phyloP scores from a whole-genome alignment of 2,113 vertebrate genomes.

The Suricata suricatta region DNA sequence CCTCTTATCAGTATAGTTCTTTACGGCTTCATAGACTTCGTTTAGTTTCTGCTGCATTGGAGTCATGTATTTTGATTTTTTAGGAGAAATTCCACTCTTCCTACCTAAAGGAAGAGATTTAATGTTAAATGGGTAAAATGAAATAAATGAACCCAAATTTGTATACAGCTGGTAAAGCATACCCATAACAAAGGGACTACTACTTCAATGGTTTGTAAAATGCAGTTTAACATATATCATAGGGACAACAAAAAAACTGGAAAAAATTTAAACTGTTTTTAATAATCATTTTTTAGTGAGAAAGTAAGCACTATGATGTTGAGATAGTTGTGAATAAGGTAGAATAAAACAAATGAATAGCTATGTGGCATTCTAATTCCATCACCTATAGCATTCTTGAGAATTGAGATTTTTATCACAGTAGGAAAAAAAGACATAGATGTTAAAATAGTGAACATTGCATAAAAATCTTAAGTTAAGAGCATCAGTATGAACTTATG shows the following conservation, averaged over 20 bases:
- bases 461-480: not conserved
- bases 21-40: conserved; percentile 97
- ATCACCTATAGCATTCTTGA: not conserved
- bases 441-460: not conserved
- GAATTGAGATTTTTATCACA: conserved; percentile 22
- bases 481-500: not conserved
- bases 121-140: conserved; percentile 50
- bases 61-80: conserved; percentile 98
- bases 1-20: conserved; percentile 97
- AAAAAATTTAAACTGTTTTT: conserved; percentile 25
- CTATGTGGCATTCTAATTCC: not conserved
- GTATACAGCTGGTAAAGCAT: not conserved
- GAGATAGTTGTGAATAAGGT: not conserved
- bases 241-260: conserved; percentile 4
- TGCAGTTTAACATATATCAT: not conserved
- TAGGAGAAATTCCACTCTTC: conserved; percentile 96
- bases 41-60: conserved; percentile 98
- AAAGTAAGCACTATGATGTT: not conserved
- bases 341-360: not conserved
- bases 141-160: conserved; percentile 30
- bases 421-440: not conserved
- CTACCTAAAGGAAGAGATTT: conserved; percentile 86
- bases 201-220: conserved; percentile 30
- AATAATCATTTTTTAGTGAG: conserved; percentile 9
- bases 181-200: not conserved